Evolutionary conservation across 2,797 vertebrate genomes (phyloP).

Genomic region (Sebastes diploproa): DNA sequence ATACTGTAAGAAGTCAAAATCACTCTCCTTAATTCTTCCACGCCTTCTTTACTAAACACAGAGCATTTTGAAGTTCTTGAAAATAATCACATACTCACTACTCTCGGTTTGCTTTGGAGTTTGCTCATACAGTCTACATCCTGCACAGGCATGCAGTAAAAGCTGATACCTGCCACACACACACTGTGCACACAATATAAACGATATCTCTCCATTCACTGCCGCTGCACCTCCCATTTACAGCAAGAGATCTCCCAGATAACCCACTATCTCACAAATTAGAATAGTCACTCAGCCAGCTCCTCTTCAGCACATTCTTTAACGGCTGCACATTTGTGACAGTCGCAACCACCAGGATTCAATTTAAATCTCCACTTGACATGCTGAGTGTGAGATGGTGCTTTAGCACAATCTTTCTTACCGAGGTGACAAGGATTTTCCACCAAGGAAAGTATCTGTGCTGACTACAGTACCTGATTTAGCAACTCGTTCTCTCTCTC

Average conservation of each 20-base stretch:
- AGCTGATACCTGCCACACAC: slow-evolving; percentile 23
- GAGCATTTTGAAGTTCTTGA: background rate
- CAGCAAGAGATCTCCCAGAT: slow-evolving; percentile 68
- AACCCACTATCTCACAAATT: slow-evolving; percentile 72
- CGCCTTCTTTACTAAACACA: slow-evolving; percentile 19
- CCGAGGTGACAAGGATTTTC: slow-evolving; percentile 31
- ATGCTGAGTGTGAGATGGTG: slow-evolving; percentile 46
- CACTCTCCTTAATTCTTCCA: slow-evolving; percentile 3
- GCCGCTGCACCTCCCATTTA: slow-evolving; percentile 48
- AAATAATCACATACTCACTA: background rate
- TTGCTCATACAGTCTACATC: slow-evolving; percentile 6
- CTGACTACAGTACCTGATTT: slow-evolving; percentile 7
- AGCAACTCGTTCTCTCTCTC: background rate
- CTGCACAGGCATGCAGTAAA: slow-evolving; percentile 10
- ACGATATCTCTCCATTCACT: slow-evolving; percentile 45
- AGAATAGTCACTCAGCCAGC: slow-evolving; percentile 65
- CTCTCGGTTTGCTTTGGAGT: background rate
- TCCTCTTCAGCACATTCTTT: slow-evolving; percentile 61
- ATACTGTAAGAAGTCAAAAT: background rate
- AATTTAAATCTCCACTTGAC: slow-evolving; percentile 70
- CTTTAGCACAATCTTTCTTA: slow-evolving; percentile 39
- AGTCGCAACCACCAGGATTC: slow-evolving; percentile 53
- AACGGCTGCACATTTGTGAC: slow-evolving; percentile 59
- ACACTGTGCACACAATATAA: slow-evolving; percentile 27
- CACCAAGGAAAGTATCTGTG: background rate